A percentile compares a stretch with the other conserved stretches of the same genome.
These are phyloP conservation scores for Scolopax mira DNA, from an alignment of 2,113 vertebrate species.

Conservation along the genomic window DNA sequence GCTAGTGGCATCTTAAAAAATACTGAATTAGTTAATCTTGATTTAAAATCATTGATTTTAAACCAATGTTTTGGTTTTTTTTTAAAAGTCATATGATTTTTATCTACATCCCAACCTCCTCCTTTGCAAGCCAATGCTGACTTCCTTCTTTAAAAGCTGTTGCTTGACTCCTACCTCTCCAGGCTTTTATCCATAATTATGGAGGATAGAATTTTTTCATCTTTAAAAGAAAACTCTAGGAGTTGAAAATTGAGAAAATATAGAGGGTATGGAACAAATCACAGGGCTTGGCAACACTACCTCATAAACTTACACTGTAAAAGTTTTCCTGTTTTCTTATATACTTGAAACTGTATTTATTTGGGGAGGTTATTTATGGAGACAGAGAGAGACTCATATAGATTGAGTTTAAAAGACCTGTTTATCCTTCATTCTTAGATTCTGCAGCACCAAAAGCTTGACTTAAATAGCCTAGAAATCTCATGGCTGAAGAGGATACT, in stretches of 20 bases:
- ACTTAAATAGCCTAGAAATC: background rate
- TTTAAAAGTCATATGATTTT: background rate
- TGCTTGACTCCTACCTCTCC: background rate
- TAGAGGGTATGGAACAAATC: constrained; percentile 3
- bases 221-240: background rate
- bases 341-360: background rate
- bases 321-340: constrained; percentile 17
- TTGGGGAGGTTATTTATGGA: background rate
- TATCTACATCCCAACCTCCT: background rate
- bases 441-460: background rate
- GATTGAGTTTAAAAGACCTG: background rate
- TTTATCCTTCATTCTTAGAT: background rate
- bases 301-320: background rate
- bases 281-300: background rate
- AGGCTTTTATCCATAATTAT: background rate
- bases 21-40: background rate
- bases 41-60: no score
- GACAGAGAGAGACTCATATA: background rate
- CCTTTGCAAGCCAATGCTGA: background rate
- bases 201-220: background rate
- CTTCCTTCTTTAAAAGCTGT: background rate
- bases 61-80: background rate
- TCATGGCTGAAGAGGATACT: background rate
- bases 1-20: background rate
- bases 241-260: background rate